These are phyloP conservation scores for Rhineura floridana DNA, from an alignment of 2,113 vertebrate genomes.

Conservation along the genomic window DNA sequence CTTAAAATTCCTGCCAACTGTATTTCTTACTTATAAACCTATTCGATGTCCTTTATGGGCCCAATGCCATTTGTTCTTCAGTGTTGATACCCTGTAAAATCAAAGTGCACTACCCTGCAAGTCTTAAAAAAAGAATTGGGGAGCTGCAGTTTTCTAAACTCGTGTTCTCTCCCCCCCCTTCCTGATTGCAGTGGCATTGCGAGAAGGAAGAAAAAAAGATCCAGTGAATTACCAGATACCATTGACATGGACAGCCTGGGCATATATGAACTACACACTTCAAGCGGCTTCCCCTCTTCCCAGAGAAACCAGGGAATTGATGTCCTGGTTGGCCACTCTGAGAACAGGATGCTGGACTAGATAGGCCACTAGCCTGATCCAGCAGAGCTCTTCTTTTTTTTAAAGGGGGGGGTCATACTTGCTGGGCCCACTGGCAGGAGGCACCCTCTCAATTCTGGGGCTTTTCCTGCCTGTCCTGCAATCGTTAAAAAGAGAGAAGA, in stretches of 20 bases:
- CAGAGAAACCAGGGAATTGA: background rate
- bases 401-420: too few relatives aligned
- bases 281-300: background rate
- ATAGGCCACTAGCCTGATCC: too few relatives aligned
- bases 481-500: too few relatives aligned
- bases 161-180: background rate
- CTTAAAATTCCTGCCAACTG: constrained; percentile 30
- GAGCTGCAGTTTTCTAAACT: background rate
- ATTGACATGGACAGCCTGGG: background rate
- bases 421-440: too few relatives aligned
- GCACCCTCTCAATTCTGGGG: too few relatives aligned
- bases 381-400: too few relatives aligned
- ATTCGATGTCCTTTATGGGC: background rate
- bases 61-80: background rate
- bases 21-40: background rate
- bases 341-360: too few relatives aligned
- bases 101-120: background rate
- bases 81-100: background rate
- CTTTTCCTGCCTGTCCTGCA: too few relatives aligned
- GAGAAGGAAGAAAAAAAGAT: background rate
- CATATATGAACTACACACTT: background rate
- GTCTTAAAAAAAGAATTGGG: background rate
- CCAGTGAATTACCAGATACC: background rate
- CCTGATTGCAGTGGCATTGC: background rate
- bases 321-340: background rate